A percentile compares a stretch with the other conserved stretches of the same genome.
Conservation (phyloP, 2,888 invertebrate genomes). For the Lasius platythorax region DNA sequence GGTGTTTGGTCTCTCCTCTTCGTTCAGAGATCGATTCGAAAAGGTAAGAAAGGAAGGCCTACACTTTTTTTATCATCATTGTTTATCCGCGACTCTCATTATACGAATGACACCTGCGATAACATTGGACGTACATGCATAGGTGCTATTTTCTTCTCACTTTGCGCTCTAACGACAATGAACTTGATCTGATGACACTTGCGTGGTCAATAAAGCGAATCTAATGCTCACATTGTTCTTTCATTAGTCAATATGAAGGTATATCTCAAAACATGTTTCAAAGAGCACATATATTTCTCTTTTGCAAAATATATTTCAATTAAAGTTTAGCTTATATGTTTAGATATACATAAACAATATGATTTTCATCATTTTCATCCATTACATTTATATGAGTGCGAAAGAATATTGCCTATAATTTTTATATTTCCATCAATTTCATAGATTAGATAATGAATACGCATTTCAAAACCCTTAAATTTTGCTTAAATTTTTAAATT, state of each 20-base stretch:
- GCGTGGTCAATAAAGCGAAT: constrained; percentile 6
- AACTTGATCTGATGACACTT: neutral
- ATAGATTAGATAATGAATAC: neutral
- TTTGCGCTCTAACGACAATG: neutral
- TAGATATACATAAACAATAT: neutral
- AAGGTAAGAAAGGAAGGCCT: neutral
- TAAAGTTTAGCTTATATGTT: neutral
- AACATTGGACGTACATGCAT: neutral
- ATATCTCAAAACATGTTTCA: neutral
- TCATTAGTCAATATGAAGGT: neutral
- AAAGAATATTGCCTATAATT: neutral
- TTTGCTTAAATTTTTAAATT: neutral
- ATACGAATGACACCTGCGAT: neutral
- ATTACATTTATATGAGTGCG: neutral
- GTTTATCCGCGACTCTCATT: too few species aligned
- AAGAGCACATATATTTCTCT: neutral
- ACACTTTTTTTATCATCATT: neutral
- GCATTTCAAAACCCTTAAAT: neutral
- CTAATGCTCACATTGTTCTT: neutral
- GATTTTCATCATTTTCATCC: neutral
- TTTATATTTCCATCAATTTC: neutral
- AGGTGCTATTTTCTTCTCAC: neutral
- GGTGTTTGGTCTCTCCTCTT: constrained; percentile 11
- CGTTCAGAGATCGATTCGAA: neutral
- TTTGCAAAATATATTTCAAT: neutral